These are phyloP conservation scores for Jordanella pulchra DNA, from an alignment of 2,797 vertebrate species.

Conservation along the genomic window DNA sequence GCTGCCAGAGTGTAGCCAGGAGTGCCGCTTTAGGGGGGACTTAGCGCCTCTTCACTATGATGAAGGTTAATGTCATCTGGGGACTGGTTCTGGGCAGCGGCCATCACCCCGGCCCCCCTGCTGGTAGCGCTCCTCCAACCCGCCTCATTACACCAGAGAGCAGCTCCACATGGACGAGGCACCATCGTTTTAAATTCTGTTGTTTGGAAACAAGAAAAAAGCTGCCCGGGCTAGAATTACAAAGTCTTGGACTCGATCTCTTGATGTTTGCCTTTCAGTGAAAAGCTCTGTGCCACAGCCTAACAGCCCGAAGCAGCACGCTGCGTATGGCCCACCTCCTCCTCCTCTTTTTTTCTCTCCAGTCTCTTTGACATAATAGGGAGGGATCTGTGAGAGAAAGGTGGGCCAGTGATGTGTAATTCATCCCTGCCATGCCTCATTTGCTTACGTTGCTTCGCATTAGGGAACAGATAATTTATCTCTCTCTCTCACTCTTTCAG, in stretches of 20 bases:
- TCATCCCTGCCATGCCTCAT: slow-evolving; percentile 85
- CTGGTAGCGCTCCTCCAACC: slow-evolving; percentile 57
- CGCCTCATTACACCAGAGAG: slow-evolving; percentile 72
- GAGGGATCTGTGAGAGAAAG: slow-evolving; percentile 76
- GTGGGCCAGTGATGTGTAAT: slow-evolving; percentile 81
- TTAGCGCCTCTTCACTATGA: slow-evolving; percentile 79
- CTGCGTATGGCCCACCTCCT: slow-evolving; percentile 34
- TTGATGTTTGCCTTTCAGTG: slow-evolving; percentile 42
- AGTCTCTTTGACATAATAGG: slow-evolving; percentile 81
- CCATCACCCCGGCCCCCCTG: slow-evolving; percentile 22
- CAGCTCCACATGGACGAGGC: slow-evolving; percentile 52
- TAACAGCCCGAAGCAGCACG: slow-evolving; percentile 19
- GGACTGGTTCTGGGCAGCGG: slow-evolving; percentile 68
- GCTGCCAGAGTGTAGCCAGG: slow-evolving; percentile 74
- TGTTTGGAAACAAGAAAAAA: slow-evolving; percentile 53
- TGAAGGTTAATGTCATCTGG: slow-evolving; percentile 82
- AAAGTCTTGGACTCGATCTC: slow-evolving; percentile 34
- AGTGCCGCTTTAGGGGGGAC: slow-evolving; percentile 73
- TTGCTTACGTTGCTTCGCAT: slow-evolving; percentile 85
- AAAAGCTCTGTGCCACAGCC: slow-evolving; percentile 12
- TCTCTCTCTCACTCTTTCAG: slow-evolving; percentile 77
- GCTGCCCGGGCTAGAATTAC: slow-evolving; percentile 46
- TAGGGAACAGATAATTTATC: slow-evolving; percentile 84
- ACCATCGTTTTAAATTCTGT: slow-evolving; percentile 61
- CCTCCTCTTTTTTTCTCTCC: slow-evolving; percentile 39